These are phyloP conservation scores for Sussaba pulchella DNA, from an alignment of 2,888 invertebrate species.

Conservation along the genomic window DNA sequence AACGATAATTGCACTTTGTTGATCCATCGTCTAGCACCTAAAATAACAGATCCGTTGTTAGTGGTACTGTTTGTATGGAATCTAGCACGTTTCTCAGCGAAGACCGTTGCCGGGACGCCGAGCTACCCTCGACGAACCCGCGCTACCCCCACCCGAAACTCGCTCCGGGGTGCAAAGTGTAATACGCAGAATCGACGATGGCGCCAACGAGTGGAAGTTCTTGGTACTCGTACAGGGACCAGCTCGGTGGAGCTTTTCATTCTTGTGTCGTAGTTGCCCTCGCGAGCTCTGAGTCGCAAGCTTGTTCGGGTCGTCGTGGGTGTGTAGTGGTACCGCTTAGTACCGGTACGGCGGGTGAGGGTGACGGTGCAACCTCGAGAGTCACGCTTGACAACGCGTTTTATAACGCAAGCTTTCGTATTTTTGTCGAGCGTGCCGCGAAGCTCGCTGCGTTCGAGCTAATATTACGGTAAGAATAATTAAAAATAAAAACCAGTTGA, in stretches of 20 bases:
- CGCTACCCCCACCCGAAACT: background rate
- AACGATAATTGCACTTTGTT: no score
- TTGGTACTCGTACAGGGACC: slow-evolving; percentile 77
- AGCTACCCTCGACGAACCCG: slow-evolving; percentile 10
- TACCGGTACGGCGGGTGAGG: slow-evolving; percentile 55
- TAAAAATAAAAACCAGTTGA: slow-evolving; percentile 16
- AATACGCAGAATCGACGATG: slow-evolving; percentile 79
- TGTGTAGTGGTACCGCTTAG: slow-evolving; percentile 63
- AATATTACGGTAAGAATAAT: slow-evolving; percentile 21
- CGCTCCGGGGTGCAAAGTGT: slow-evolving; percentile 68
- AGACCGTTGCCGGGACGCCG: background rate
- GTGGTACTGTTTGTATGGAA: background rate
- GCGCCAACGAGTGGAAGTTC: slow-evolving; percentile 77
- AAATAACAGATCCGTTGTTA: no score
- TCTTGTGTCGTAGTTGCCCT: slow-evolving; percentile 81
- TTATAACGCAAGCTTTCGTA: slow-evolving; percentile 10
- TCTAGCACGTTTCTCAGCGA: background rate
- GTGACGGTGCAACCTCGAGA: slow-evolving; percentile 42
- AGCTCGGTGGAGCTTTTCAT: slow-evolving; percentile 78
- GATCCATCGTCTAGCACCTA: no score
- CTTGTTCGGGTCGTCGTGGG: slow-evolving; percentile 63
- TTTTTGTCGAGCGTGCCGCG: background rate
- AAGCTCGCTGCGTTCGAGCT: background rate
- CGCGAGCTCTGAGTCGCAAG: slow-evolving; percentile 79
- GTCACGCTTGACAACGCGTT: slow-evolving; percentile 48